Evolutionary conservation across 2,797 vertebrate genomes (phyloP), one percentile per base, ranked within the genome.

Genomic region (Paguma larvata): DNA sequence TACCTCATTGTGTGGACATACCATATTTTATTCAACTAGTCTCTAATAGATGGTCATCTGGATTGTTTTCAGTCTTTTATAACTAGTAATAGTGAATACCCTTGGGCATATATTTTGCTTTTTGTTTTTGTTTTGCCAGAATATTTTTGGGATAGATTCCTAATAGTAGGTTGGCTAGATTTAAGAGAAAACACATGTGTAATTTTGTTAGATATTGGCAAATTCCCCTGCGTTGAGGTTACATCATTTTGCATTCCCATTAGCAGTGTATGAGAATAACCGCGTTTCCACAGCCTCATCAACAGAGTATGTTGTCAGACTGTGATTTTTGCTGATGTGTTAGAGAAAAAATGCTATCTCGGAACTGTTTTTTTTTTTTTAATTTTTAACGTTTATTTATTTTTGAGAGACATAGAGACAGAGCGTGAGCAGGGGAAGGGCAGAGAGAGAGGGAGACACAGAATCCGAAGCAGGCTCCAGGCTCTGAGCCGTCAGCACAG

Each of bases 351-450:
- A 79, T 95, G 30, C 12, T 46, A 75, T 56, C 34, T 83, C 46
- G 91, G 53, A 84, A 91, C 79, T 79, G 38, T 84, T 96, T 88
- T 72, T 30, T n/a, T n/a, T n/a, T n/a, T n/a, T n/a, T n/a, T n/a
- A n/a, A n/a, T n/a, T n/a, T n/a, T n/a, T n/a, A n/a, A n/a, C n/a
- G n/a, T n/a, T n/a, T n/a, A n/a, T n/a, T n/a, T n/a, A n/a, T n/a
- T n/a, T n/a, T n/a, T n/a, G n/a, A n/a, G n/a, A n/a, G n/a, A n/a
- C n/a, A n/a, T n/a, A n/a, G n/a, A n/a, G n/a, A n/a, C n/a, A n/a
- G n/a, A n/a, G n/a, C n/a, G n/a, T n/a, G n/a, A n/a, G n/a, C n/a
- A n/a, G n/a, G n/a, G n/a, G n/a, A n/a, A n/a, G n/a, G n/a, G n/a
- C n/a, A n/a, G n/a, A n/a, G n/a, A n/a, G n/a, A n/a, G n/a, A n/a